A percentile compares a stretch with the other conserved stretches of the same genome.
Conservation (phyloP, 2,888 invertebrate genomes). For the Idaea aversata region DNA sequence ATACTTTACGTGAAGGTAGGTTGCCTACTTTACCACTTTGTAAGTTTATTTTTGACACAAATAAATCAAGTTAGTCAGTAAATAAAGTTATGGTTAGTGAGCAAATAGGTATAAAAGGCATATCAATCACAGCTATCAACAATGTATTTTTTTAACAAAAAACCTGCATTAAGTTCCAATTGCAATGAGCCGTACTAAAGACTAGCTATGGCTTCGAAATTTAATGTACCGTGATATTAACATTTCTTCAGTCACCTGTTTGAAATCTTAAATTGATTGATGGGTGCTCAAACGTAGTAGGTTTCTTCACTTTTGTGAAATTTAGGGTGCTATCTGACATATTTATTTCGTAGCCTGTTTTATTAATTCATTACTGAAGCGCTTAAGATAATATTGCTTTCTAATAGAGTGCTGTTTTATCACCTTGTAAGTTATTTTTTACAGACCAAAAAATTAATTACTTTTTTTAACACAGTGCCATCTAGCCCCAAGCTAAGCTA, state of each 20-base stretch:
- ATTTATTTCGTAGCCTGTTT: no score
- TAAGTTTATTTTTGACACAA: neutral
- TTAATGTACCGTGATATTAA: neutral
- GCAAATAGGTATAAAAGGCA: neutral
- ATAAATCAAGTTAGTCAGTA: neutral
- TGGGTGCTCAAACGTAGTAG: neutral
- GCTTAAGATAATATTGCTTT: no score
- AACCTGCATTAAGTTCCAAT: neutral
- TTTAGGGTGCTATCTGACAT: no score
- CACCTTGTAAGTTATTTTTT: no score
- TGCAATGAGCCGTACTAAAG: neutral
- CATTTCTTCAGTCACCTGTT: neutral
- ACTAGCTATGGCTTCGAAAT: neutral
- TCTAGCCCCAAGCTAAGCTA: no score
- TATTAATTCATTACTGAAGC: no score
- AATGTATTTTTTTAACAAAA: neutral
- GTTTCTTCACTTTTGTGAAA: neutral
- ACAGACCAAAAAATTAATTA: no score
- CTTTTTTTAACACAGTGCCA: no score
- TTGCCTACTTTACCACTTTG: no score
- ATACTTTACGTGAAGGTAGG: no score
- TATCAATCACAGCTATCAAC: neutral
- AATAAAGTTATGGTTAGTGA: neutral
- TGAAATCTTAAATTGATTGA: neutral
- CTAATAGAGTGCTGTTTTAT: no score